These are phyloP conservation scores for Escarpia spicata DNA, from an alignment of 2,888 invertebrate species.

Conservation along the genomic window DNA sequence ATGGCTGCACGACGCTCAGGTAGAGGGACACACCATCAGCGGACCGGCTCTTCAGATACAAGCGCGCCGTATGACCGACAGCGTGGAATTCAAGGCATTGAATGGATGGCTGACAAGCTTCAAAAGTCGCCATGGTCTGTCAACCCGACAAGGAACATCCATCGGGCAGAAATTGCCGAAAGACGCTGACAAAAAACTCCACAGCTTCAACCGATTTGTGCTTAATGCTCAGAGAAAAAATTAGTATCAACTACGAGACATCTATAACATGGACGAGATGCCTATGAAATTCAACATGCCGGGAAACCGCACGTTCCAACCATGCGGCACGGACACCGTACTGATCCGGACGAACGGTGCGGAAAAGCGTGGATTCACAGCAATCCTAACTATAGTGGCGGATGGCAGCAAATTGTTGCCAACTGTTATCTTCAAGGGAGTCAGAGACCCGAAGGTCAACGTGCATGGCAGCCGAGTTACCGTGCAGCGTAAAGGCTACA, in stretches of 20 bases:
- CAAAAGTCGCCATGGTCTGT: background rate
- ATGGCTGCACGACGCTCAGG: background rate
- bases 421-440: constrained; percentile 37
- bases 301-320: constrained; percentile 27
- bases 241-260: background rate
- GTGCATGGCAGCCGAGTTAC: constrained; percentile 31
- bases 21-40: background rate
- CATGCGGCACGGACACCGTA: constrained; percentile 37
- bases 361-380: constrained; percentile 38
- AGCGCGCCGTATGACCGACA: background rate
- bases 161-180: background rate
- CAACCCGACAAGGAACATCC: background rate
- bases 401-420: constrained; percentile 40
- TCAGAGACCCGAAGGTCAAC: constrained; percentile 33
- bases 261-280: constrained; percentile 34
- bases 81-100: background rate
- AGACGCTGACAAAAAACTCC: background rate
- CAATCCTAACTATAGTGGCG: constrained; percentile 35
- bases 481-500: constrained; percentile 34
- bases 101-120: background rate
- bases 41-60: background rate
- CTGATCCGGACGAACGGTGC: constrained; percentile 35
- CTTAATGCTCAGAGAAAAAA: background rate
- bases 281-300: constrained; percentile 34
- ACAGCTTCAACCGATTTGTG: background rate